phyloP scores from a whole-genome alignment of 2,797 vertebrate species.

The Anas bernieri region DNA sequence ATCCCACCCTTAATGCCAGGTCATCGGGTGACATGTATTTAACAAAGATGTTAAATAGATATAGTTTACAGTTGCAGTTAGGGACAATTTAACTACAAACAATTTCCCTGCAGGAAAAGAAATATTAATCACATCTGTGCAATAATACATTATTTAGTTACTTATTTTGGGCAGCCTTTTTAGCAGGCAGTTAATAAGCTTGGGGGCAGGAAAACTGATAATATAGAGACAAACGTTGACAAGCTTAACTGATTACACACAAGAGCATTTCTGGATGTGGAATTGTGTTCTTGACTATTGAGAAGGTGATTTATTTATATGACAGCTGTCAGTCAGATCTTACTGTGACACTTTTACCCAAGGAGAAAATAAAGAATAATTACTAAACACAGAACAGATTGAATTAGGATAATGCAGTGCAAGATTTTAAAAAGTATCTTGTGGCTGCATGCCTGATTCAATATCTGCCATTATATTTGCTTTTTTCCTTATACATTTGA shows the following conservation, averaged over 20 bases:
- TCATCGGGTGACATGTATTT: background rate
- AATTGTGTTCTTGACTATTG: background rate
- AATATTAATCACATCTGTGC: background rate
- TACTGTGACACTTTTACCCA: background rate
- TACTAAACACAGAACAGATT: background rate
- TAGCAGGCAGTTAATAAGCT: background rate
- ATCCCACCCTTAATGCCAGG: background rate
- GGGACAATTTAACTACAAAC: background rate
- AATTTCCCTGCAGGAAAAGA: background rate
- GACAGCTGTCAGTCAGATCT: background rate
- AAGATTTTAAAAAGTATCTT: background rate
- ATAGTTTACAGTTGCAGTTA: background rate
- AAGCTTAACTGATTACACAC: background rate
- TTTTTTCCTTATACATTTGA: background rate
- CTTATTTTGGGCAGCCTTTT: constrained; percentile 2
- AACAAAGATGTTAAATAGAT: background rate
- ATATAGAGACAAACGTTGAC: background rate
- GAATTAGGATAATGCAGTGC: background rate
- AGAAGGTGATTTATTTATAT: background rate
- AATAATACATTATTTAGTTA: background rate
- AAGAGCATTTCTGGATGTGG: background rate
- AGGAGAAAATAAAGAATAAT: background rate
- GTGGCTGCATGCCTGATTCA: background rate
- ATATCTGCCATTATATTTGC: background rate
- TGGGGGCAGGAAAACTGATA: background rate